These are phyloP conservation scores for Porphyrio hochstetteri DNA, from an alignment of 2,113 vertebrate genomes.

Conservation along the genomic window DNA sequence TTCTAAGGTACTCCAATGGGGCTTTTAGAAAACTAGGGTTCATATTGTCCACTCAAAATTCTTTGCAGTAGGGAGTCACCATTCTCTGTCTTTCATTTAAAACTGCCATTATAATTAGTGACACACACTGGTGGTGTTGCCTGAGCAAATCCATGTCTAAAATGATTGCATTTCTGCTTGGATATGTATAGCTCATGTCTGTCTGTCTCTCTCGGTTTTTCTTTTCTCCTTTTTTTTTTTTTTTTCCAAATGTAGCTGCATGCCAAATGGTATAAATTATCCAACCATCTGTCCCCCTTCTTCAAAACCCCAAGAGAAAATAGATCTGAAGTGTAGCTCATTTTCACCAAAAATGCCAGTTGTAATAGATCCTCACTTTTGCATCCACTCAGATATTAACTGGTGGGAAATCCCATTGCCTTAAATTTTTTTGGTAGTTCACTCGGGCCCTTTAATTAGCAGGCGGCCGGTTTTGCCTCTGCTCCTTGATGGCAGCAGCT, in stretches of 20 bases:
- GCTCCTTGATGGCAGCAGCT: not conserved
- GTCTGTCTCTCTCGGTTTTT: constrained; percentile 51
- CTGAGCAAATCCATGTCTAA: constrained; percentile 33
- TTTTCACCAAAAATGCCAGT: constrained; percentile 57
- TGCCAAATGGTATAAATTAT: constrained; percentile 74
- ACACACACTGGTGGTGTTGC: constrained; percentile 24
- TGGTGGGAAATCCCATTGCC: constrained; percentile 9
- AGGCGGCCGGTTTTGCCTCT: not conserved
- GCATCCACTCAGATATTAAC: not conserved
- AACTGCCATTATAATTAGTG: constrained; percentile 21
- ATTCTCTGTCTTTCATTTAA: not conserved
- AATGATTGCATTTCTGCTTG: constrained; percentile 7
- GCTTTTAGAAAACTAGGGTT: not conserved
- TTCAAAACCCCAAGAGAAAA: constrained; percentile 60
- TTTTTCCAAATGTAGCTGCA: constrained; percentile 16
- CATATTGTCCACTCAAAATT: not conserved
- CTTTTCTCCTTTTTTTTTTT: not conserved
- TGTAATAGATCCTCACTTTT: constrained; percentile 52
- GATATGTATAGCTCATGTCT: constrained; percentile 61
- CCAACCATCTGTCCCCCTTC: constrained; percentile 67
- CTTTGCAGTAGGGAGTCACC: not conserved
- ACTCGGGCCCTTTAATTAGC: not conserved
- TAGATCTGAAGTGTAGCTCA: constrained; percentile 53
- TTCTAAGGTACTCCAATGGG: not conserved
- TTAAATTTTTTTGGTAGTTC: not conserved